Percentiles rank a stretch among this genome's conserved stretches.
Evolutionary conservation across 2,888 invertebrate genomes (phyloP).

Genomic region (Orthosia gracilis): DNA sequence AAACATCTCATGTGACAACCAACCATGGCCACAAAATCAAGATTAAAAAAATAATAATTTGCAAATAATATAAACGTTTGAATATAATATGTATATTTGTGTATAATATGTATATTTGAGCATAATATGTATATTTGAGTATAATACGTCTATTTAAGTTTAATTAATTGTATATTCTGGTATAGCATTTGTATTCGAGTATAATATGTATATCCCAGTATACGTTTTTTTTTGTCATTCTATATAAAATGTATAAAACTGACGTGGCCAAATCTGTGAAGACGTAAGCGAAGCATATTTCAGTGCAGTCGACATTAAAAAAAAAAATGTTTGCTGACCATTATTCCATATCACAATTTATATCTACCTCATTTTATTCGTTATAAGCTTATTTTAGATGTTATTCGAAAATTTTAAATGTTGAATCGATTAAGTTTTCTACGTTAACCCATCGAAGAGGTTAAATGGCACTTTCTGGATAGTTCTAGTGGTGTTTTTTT

Average conservation of each 20-base stretch:
- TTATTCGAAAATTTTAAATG: conserved; percentile 80
- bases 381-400: conserved; percentile 87
- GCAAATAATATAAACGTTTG: no score
- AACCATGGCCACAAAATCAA: not conserved
- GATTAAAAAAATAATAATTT: no score
- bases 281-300: conserved; percentile 64
- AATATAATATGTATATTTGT: no score
- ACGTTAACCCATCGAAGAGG: conserved; percentile 78
- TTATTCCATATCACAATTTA: conserved; percentile 89
- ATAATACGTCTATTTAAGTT: not conserved
- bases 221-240: not conserved
- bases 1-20: not conserved
- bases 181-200: not conserved
- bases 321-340: conserved; percentile 71
- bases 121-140: not conserved
- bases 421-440: conserved; percentile 73
- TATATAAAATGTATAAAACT: conserved; percentile 45
- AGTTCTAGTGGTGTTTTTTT: conserved; percentile 71
- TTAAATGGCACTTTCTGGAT: conserved; percentile 70
- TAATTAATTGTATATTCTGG: not conserved
- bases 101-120: not conserved
- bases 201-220: not conserved
- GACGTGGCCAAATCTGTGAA: conserved; percentile 54
- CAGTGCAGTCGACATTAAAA: conserved; percentile 48
- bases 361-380: conserved; percentile 90